These are phyloP conservation scores for Toxotes chatareus DNA, from an alignment of 2,113 vertebrate species.

Conservation along the genomic window DNA sequence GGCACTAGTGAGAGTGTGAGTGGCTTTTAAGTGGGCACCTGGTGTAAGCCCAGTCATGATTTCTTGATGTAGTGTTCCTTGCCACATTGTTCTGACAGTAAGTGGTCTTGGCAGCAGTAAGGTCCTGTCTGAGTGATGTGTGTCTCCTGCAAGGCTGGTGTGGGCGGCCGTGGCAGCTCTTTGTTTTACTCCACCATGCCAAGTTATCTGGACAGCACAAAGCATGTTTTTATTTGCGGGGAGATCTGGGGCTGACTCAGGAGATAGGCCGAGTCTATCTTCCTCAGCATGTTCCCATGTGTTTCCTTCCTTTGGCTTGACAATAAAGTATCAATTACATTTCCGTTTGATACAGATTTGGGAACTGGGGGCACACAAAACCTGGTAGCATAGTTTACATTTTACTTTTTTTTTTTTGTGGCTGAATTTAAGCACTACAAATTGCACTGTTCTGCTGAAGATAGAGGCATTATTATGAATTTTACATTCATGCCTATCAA, in stretches of 20 bases:
- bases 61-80: constrained; percentile 20
- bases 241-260: constrained; percentile 49
- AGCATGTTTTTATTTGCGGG: constrained; percentile 68
- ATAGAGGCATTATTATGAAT: neutral
- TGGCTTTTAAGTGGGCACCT: constrained; percentile 30
- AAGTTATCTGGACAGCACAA: constrained; percentile 76
- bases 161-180: constrained; percentile 56
- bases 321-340: constrained; percentile 77
- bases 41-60: neutral
- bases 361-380: constrained; percentile 40
- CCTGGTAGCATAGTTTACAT: constrained; percentile 10
- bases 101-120: constrained; percentile 48
- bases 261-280: constrained; percentile 68
- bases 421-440: constrained; percentile 1
- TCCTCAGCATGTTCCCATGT: constrained; percentile 59
- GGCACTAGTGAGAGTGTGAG: neutral
- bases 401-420: constrained; percentile 2
- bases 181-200: constrained; percentile 71
- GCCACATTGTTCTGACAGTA: constrained; percentile 55
- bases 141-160: constrained; percentile 50
- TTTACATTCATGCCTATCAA: neutral
- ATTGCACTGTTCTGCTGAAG: constrained; percentile 1
- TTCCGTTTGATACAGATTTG: constrained; percentile 62
- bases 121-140: constrained; percentile 42
- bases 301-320: constrained; percentile 77